Conservation (phyloP, 2,888 invertebrate genomes). For the Macroteleia sp. region DNA sequence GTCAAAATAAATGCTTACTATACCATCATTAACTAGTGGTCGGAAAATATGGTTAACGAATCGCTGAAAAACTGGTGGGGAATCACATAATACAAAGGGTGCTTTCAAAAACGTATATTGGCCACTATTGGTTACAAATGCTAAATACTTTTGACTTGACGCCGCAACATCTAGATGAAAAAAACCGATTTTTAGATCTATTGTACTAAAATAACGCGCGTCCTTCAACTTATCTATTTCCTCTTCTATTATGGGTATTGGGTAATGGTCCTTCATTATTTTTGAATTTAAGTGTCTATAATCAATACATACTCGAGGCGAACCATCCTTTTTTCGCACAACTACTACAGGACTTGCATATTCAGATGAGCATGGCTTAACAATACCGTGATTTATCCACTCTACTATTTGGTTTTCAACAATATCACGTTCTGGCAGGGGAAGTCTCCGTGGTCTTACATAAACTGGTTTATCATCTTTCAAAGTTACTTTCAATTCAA, state of each 20-base stretch:
- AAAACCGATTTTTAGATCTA: constrained; percentile 49
- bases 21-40: not conserved
- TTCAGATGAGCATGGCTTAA: constrained; percentile 12
- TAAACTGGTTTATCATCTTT: constrained; percentile 12
- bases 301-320: constrained; percentile 73
- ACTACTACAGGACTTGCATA: constrained; percentile 55
- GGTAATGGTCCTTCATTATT: constrained; percentile 65
- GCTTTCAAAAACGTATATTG: constrained; percentile 42
- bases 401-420: constrained; percentile 44
- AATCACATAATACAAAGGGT: constrained; percentile 35
- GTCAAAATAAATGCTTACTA: constrained; percentile 22
- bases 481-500: not conserved
- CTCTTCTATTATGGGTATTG: constrained; percentile 61
- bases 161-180: constrained; percentile 38
- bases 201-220: constrained; percentile 15
- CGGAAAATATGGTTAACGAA: constrained; percentile 30
- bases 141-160: constrained; percentile 31
- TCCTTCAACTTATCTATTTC: constrained; percentile 21
- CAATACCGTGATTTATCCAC: constrained; percentile 49
- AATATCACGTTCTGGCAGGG: not conserved
- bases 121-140: constrained; percentile 33
- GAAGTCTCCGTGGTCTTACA: not conserved
- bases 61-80: constrained; percentile 35
- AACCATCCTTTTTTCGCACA: constrained; percentile 35
- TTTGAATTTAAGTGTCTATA: constrained; percentile 76